Percentiles rank a stretch among this genome's conserved stretches.
These are phyloP conservation scores for Lumbricus terrestris DNA, from an alignment of 2,888 invertebrate species.

Conservation along the genomic window DNA sequence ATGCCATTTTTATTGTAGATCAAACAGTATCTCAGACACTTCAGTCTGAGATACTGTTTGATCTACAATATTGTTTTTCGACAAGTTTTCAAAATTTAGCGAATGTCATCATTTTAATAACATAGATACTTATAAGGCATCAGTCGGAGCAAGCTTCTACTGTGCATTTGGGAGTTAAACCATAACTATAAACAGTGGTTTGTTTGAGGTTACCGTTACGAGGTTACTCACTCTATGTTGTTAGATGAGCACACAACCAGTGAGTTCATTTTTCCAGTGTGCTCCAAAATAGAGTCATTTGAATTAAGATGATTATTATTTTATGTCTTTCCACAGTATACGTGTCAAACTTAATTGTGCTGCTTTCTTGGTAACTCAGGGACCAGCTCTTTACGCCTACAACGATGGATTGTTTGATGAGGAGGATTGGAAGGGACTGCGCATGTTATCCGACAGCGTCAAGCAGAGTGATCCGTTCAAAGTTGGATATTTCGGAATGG, in stretches of 20 bases:
- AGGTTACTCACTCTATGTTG: background rate
- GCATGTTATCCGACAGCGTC: constrained; percentile 47
- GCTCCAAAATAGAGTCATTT: background rate
- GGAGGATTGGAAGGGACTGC: constrained; percentile 49
- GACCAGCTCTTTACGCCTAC: constrained; percentile 51
- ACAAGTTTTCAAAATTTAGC: background rate
- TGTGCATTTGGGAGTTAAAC: background rate
- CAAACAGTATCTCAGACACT: background rate
- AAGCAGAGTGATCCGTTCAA: constrained; percentile 52
- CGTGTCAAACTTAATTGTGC: background rate
- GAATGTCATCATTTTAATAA: background rate
- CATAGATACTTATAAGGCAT: background rate
- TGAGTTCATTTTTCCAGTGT: background rate
- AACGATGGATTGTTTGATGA: constrained; percentile 51
- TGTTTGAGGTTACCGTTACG: too few species aligned
- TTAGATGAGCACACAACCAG: background rate
- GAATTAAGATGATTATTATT: background rate
- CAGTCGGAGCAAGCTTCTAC: too few species aligned
- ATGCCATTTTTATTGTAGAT: background rate
- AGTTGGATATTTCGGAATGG: constrained; percentile 55
- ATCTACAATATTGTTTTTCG: background rate
- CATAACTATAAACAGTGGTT: background rate
- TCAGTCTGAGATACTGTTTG: background rate
- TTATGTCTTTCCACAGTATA: background rate
- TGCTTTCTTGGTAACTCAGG: constrained; percentile 39